Conservation (phyloP, 23 tunicate species). For the Aplidium turbinatum region DNA sequence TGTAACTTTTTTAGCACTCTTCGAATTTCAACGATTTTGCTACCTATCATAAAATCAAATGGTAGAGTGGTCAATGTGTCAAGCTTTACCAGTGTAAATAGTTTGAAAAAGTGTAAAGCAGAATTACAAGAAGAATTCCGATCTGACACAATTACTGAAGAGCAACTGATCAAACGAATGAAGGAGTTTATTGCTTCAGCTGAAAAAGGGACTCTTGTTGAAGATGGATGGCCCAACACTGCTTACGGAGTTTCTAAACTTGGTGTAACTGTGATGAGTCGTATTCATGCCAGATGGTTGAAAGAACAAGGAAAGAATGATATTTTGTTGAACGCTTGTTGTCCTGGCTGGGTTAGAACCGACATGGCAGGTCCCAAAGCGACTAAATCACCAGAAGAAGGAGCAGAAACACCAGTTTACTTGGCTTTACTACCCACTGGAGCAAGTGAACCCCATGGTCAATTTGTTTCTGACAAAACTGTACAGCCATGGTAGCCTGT, state of each 20-base stretch:
- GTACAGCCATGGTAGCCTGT: too few species aligned
- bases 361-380: slow-evolving; percentile 84
- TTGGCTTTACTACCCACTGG: slow-evolving; percentile 75
- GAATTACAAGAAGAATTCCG: slow-evolving; percentile 59
- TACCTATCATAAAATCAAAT: slow-evolving; percentile 55
- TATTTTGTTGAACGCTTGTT: slow-evolving; percentile 71
- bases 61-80: slow-evolving; percentile 82
- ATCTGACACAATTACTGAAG: slow-evolving; percentile 60
- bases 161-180: slow-evolving; percentile 47
- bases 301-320: slow-evolving; percentile 44
- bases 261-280: slow-evolving; percentile 59
- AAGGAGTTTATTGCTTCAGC: slow-evolving; percentile 69
- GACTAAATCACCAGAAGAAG: slow-evolving; percentile 74
- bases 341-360: slow-evolving; percentile 87
- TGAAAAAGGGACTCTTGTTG: slow-evolving; percentile 16
- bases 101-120: slow-evolving; percentile 58
- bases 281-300: slow-evolving; percentile 55
- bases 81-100: slow-evolving; percentile 29
- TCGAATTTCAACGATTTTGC: slow-evolving; percentile 41
- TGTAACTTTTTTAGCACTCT: slow-evolving; percentile 62
- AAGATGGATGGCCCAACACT: slow-evolving; percentile 51
- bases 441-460: slow-evolving; percentile 64
- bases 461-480: slow-evolving; percentile 59
- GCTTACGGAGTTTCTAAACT: slow-evolving; percentile 84
- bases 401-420: slow-evolving; percentile 76